Evolutionary conservation across 1,140 invertebrate genomes (phyloP), one percentile per base, ranked within the genome.

Genomic region (Pomacea maculata): DNA sequence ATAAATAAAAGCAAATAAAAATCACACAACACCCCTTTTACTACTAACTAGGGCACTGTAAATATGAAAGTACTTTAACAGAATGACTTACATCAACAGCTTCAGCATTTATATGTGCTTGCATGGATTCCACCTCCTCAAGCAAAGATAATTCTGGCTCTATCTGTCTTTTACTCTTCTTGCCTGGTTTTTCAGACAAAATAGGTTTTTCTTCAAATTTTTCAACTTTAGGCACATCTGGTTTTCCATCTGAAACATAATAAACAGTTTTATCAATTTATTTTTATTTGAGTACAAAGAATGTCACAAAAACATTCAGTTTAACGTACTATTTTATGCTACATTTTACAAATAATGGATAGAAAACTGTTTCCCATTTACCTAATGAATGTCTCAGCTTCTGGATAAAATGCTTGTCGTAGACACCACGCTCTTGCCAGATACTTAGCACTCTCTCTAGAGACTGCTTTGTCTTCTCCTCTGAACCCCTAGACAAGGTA

Each of bases 341-440:
- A 2, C 6, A 71, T 34, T 10, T 71, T 45, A 71, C 15, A n/a
- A 34, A 71, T 25, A 10, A 52, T 21, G 34, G 2, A 17, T 71
- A n/a, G 15, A 29, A 71, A 21, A 71, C 29, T 34, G 15, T 71
- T 52, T 71, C 6, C 61, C 15, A 83, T 80, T 82, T 82, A 85
- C 86, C 83, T 76, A 84, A 75, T 12, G 76, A 68, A 54, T 83
- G 84, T 80, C 85, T 87, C 67, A 88, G 84, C 54, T 84, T 80
- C 61, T 86, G 84, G 64, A 90, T 86, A 57, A 89, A 86, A 54
- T 87, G 84, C 79, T 88, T 93, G 86, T 96, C 95, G 90, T 98
- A 99, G 25, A 99, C 96, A 57, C 94, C 95, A 89, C 97, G 93
- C 85, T 99, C 97, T 84, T 96, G 94, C 98, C 97, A 99, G 84